Conservation (phyloP, 2,113 vertebrate genomes). For the Triplophysa rosa region DNA sequence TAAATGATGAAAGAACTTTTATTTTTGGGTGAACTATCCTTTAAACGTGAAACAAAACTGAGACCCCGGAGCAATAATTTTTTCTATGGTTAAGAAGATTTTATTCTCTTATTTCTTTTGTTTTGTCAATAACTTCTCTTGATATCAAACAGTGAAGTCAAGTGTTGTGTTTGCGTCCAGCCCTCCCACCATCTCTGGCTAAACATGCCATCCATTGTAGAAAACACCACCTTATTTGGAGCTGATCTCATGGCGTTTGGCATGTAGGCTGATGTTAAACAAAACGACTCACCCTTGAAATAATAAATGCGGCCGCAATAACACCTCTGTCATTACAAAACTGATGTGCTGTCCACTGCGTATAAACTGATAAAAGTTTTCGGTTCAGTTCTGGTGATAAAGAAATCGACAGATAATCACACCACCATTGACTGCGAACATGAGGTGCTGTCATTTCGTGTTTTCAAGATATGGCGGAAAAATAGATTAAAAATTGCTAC, state of each 20-base stretch:
- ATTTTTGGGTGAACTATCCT: no score
- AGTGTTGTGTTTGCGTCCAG: neutral
- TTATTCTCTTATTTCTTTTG: no score
- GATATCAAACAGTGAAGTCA: conserved; percentile 9
- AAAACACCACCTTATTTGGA: conserved; percentile 26
- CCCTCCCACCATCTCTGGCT: neutral
- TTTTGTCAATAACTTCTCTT: neutral
- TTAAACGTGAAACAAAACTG: no score
- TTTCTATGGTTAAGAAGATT: no score
- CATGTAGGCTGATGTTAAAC: conserved; percentile 13
- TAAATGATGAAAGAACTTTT: no score
- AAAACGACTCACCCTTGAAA: neutral
- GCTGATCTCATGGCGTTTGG: neutral
- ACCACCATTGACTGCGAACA: no score
- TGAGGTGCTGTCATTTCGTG: no score
- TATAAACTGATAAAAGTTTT: neutral
- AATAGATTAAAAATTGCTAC: no score
- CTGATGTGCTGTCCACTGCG: no score
- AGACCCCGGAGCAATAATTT: no score
- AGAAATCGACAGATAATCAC: no score
- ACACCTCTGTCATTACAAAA: conserved; percentile 3
- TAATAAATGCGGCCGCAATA: neutral
- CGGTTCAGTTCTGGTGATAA: neutral
- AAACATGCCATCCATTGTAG: conserved; percentile 6
- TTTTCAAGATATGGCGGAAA: no score